Percentiles rank a stretch among this genome's conserved stretches.
phyloP scores from a whole-genome alignment of 64 coral and sea anemone species.

The Montipora capricornis region DNA sequence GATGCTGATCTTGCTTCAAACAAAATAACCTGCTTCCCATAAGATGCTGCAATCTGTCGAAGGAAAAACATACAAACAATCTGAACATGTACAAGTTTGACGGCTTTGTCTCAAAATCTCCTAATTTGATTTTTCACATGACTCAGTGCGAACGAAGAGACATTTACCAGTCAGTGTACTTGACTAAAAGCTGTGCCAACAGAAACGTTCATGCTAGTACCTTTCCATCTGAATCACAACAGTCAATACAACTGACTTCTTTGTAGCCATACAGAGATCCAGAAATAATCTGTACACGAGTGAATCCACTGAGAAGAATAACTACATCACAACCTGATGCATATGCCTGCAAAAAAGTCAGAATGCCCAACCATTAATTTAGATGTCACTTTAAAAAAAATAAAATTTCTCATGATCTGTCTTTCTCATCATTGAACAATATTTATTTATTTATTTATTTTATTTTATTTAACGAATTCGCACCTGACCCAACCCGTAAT shows the following conservation, averaged over 20 bases:
- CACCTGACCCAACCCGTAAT: too few species aligned
- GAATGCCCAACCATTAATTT: neutral
- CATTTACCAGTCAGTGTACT: too few species aligned
- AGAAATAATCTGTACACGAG: slow-evolving; percentile 93
- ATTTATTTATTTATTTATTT: too few species aligned
- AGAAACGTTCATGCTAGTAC: slow-evolving; percentile 13
- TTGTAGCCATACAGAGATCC: slow-evolving; percentile 96
- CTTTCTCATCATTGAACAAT: too few species aligned
- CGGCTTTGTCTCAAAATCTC: too few species aligned
- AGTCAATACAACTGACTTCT: slow-evolving; percentile 93
- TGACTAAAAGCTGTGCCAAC: neutral
- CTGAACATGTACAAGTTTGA: neutral
- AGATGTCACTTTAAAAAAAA: too few species aligned
- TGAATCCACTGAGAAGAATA: slow-evolving; percentile 91
- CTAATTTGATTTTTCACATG: too few species aligned
- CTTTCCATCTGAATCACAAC: slow-evolving; percentile 96
- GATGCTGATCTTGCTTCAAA: slow-evolving; percentile 87
- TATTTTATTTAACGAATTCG: too few species aligned
- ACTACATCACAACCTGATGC: slow-evolving; percentile 99
- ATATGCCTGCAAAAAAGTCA: slow-evolving; percentile 76
- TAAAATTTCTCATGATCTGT: too few species aligned
- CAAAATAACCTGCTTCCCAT: slow-evolving; percentile 84
- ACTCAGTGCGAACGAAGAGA: too few species aligned
- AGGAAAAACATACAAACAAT: neutral
- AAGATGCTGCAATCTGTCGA: slow-evolving; percentile 96